phyloP scores from a whole-genome alignment of 2,113 vertebrate species.

The Galeopterus variegatus region DNA sequence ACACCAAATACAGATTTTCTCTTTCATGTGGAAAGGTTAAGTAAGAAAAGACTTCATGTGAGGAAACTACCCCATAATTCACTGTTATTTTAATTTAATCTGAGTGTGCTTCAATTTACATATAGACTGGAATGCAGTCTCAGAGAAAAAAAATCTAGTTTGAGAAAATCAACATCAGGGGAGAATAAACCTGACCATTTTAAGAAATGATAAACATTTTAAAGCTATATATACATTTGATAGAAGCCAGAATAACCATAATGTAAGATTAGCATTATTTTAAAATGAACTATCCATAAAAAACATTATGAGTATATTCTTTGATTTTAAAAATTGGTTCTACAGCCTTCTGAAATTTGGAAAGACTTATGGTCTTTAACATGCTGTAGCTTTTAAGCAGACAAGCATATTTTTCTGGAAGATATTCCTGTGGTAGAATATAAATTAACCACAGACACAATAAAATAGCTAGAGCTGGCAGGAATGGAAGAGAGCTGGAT shows the following conservation, averaged over 20 bases:
- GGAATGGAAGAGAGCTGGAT: constrained; percentile 59
- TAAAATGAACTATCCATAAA: constrained; percentile 45
- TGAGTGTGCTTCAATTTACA: constrained; percentile 78
- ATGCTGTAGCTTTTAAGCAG: constrained; percentile 66
- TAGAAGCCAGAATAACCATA: constrained; percentile 37
- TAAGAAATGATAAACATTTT: constrained; percentile 71
- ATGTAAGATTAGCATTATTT: constrained; percentile 40
- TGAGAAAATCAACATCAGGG: constrained; percentile 73
- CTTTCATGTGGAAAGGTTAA: constrained; percentile 76
- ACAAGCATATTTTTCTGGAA: constrained; percentile 65
- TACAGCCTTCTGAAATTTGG: constrained; percentile 59
- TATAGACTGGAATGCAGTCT: constrained; percentile 70
- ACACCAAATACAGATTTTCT: constrained; percentile 80
- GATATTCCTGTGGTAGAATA: constrained; percentile 64
- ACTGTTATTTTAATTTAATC: constrained; percentile 76
- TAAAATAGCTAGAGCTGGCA: constrained; percentile 71
- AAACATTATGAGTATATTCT: constrained; percentile 60
- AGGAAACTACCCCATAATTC: constrained; percentile 62
- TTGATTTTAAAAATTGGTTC: constrained; percentile 65
- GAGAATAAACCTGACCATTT: constrained; percentile 66
- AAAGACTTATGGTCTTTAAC: constrained; percentile 68
- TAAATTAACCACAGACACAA: constrained; percentile 74
- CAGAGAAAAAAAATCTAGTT: constrained; percentile 28
- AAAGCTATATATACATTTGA: constrained; percentile 44
- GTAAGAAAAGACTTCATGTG: constrained; percentile 77